Percentiles rank a stretch among this genome's conserved stretches.
These are phyloP conservation scores for Phrynocephalus versicolor DNA, from an alignment of 2,113 vertebrate species.

Conservation along the genomic window DNA sequence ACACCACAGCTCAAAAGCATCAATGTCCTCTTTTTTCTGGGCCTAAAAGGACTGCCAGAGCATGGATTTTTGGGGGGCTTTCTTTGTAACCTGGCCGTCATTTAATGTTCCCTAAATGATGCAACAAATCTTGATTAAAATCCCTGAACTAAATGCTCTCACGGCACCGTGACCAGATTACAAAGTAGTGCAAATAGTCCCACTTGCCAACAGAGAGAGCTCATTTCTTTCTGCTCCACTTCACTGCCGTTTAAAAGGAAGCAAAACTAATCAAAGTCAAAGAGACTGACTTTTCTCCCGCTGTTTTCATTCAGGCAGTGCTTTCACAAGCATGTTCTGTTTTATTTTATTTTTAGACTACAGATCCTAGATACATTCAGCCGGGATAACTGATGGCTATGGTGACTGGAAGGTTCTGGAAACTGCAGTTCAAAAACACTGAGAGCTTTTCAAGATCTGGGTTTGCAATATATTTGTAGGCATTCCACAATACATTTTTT, in stretches of 20 bases:
- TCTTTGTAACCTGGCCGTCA: background rate
- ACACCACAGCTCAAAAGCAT: too few species aligned
- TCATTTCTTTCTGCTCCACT: background rate
- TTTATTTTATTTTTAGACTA: too few species aligned
- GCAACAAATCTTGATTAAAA: background rate
- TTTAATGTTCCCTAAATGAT: background rate
- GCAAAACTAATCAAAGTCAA: background rate
- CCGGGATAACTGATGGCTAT: too few species aligned
- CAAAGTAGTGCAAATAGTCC: background rate
- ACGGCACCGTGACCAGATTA: conserved; percentile 1
- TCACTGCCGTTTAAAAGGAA: background rate
- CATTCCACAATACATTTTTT: too few species aligned
- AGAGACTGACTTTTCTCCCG: background rate
- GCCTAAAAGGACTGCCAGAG: background rate
- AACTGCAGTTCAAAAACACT: too few species aligned
- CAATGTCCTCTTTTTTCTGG: background rate
- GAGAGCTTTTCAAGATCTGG: too few species aligned
- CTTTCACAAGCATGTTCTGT: too few species aligned
- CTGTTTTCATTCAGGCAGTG: background rate
- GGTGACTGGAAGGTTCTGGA: too few species aligned
- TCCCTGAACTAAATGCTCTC: background rate
- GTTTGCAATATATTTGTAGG: too few species aligned
- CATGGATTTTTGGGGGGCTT: background rate
- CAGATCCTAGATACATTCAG: too few species aligned
- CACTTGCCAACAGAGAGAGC: background rate